Percentiles rank a stretch among this genome's conserved stretches.
Conservation (phyloP, 2,888 invertebrate genomes). For the Ophion costatus region DNA sequence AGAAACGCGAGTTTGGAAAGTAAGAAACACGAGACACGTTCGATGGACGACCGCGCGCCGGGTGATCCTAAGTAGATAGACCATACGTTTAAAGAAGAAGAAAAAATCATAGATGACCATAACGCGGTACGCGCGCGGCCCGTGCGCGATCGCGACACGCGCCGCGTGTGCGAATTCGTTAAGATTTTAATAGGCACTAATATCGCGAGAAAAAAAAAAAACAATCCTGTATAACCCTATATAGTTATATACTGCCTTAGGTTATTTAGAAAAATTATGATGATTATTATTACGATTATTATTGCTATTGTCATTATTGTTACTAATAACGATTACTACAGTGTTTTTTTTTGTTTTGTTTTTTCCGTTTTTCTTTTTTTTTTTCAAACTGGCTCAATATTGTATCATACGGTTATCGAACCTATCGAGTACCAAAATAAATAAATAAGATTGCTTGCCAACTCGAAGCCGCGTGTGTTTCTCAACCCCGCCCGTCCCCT, state of each 20-base stretch:
- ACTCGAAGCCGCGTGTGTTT: constrained; percentile 70
- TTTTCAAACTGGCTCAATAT: constrained; percentile 81
- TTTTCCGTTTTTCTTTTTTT: constrained; percentile 72
- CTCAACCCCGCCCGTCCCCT: neutral
- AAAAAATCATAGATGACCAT: neutral
- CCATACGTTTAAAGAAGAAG: constrained; percentile 33
- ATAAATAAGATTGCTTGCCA: constrained; percentile 82
- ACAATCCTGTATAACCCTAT: constrained; percentile 79
- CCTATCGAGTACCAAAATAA: constrained; percentile 82
- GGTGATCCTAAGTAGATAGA: constrained; percentile 72
- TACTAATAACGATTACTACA: constrained; percentile 73
- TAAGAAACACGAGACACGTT: constrained; percentile 37
- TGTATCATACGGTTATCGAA: constrained; percentile 82
- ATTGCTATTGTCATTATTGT: constrained; percentile 73
- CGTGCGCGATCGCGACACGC: constrained; percentile 24
- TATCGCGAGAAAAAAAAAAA: constrained; percentile 57
- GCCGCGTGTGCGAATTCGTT: constrained; percentile 75
- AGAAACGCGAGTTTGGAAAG: constrained; percentile 1
- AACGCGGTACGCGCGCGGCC: neutral
- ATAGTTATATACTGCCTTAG: constrained; percentile 78
- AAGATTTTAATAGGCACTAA: constrained; percentile 80
- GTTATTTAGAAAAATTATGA: constrained; percentile 81
- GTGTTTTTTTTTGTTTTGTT: constrained; percentile 45
- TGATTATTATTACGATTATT: constrained; percentile 77
- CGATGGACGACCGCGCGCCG: constrained; percentile 61